phyloP scores from a whole-genome alignment of 2,797 vertebrate species.

The Lerista edwardsae region DNA sequence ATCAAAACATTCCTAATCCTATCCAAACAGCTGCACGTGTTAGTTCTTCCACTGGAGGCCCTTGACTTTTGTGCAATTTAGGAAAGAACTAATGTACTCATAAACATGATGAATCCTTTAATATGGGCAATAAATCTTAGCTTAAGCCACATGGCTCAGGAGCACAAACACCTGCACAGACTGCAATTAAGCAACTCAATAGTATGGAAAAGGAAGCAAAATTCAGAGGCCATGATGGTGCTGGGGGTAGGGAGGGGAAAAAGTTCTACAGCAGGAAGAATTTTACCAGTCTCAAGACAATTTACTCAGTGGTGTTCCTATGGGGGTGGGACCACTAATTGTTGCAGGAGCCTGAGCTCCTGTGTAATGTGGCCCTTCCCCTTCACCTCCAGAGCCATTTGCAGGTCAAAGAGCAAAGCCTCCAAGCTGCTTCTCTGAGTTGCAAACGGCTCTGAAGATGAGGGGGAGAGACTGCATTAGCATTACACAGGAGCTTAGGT shows the following conservation, averaged over 20 bases:
- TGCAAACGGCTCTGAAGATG: too few relatives aligned
- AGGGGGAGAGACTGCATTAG: too few relatives aligned
- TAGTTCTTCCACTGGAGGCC: background rate
- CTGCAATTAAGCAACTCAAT: slow-evolving; percentile 14
- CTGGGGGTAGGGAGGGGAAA: background rate
- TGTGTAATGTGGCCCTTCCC: too few relatives aligned
- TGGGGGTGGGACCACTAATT: too few relatives aligned
- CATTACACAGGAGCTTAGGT: too few relatives aligned
- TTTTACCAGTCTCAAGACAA: background rate
- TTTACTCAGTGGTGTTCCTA: too few relatives aligned
- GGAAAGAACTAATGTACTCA: slow-evolving; percentile 32
- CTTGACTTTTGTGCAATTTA: slow-evolving; percentile 10
- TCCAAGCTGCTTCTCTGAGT: too few relatives aligned
- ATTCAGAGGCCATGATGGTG: background rate
- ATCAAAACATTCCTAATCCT: slow-evolving; percentile 8
- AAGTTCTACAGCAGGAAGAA: slow-evolving; percentile 6
- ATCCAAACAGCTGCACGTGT: background rate
- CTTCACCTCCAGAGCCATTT: too few relatives aligned
- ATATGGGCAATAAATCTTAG: slow-evolving; percentile 34
- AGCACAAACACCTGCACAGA: slow-evolving; percentile 3
- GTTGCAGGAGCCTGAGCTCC: too few relatives aligned
- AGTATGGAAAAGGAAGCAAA: background rate
- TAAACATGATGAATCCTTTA: slow-evolving; percentile 32
- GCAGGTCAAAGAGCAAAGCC: too few relatives aligned
- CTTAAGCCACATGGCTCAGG: slow-evolving; percentile 24